Percentiles rank a stretch among this genome's conserved stretches.
Evolutionary conservation across 2,113 vertebrate species (phyloP).

Genomic region (Upupa epops): DNA sequence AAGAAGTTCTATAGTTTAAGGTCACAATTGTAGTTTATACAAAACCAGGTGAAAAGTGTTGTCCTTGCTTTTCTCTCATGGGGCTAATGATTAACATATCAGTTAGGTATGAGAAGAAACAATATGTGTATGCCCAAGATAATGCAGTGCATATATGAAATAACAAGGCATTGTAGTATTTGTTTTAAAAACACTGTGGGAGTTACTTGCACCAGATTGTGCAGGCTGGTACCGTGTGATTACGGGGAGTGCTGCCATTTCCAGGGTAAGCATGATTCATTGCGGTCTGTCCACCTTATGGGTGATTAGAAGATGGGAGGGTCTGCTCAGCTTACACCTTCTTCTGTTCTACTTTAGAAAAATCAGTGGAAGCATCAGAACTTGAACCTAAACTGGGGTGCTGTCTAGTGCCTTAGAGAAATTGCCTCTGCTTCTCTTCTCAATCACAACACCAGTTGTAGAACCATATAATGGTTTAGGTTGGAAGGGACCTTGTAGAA

Average conservation of each 20-base stretch:
- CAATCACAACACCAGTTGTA: neutral
- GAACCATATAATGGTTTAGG: too few species aligned
- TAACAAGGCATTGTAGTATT: constrained; percentile 58
- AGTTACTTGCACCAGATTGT: constrained; percentile 44
- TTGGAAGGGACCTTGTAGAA: too few species aligned
- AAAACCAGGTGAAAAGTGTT: constrained; percentile 6
- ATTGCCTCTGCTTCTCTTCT: neutral
- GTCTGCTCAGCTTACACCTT: neutral
- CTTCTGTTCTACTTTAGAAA: neutral
- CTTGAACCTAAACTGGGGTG: neutral
- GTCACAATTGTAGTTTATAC: neutral
- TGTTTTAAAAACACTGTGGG: constrained; percentile 52
- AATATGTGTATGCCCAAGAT: constrained; percentile 70
- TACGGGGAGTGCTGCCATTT: neutral
- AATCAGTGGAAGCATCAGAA: neutral
- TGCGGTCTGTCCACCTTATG: accelerated
- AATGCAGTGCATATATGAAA: constrained; percentile 42
- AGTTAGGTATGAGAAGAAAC: constrained; percentile 56
- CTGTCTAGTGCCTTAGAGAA: neutral
- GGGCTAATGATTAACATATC: constrained; percentile 72
- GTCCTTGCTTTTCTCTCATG: neutral
- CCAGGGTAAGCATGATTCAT: constrained; percentile 1
- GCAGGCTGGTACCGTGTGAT: constrained; percentile 19
- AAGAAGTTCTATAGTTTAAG: neutral
- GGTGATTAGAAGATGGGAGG: neutral